Percentiles rank a stretch among this genome's conserved stretches.
These are phyloP conservation scores for Athalia circularis DNA, from an alignment of 2,888 invertebrate species.

Conservation along the genomic window DNA sequence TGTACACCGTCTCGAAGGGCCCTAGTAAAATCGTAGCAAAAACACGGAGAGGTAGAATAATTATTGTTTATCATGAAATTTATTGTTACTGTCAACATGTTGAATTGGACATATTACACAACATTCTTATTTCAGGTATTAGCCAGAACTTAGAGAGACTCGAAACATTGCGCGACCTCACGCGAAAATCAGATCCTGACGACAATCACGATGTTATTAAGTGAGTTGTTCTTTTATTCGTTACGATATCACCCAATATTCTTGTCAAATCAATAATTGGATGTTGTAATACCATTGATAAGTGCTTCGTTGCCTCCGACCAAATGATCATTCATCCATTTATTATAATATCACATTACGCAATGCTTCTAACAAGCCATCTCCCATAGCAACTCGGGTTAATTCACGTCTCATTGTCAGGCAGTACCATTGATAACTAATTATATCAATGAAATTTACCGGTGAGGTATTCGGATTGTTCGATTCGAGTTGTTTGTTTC, in stretches of 20 bases:
- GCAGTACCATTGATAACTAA: slow-evolving; percentile 4
- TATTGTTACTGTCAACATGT: slow-evolving; percentile 43
- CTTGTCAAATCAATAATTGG: slow-evolving; percentile 34
- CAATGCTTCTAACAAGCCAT: slow-evolving; percentile 40
- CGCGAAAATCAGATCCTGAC: slow-evolving; percentile 81
- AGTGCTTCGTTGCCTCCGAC: slow-evolving; percentile 7
- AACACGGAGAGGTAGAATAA: slow-evolving; percentile 83
- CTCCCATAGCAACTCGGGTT: slow-evolving; percentile 42
- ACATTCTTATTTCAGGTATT: slow-evolving; percentile 77
- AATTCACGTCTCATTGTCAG: slow-evolving; percentile 1
- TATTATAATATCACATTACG: slow-evolving; percentile 29
- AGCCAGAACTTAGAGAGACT: slow-evolving; percentile 88
- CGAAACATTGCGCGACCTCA: slow-evolving; percentile 83
- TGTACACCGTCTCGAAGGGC: slow-evolving; percentile 92
- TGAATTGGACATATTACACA: slow-evolving; percentile 29
- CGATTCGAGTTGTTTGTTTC: no score
- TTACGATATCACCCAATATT: no score
- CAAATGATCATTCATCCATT: slow-evolving; percentile 26
- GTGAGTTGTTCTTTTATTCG: slow-evolving; percentile 73
- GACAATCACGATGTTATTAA: slow-evolving; percentile 81
- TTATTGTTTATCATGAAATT: slow-evolving; percentile 50
- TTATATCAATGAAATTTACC: background rate
- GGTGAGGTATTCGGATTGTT: no score
- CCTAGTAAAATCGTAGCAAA: slow-evolving; percentile 93
- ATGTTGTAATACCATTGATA: slow-evolving; percentile 23